Evolutionary conservation across 1,140 invertebrate genomes (phyloP).

Genomic region (Dreissena rostriformis): DNA sequence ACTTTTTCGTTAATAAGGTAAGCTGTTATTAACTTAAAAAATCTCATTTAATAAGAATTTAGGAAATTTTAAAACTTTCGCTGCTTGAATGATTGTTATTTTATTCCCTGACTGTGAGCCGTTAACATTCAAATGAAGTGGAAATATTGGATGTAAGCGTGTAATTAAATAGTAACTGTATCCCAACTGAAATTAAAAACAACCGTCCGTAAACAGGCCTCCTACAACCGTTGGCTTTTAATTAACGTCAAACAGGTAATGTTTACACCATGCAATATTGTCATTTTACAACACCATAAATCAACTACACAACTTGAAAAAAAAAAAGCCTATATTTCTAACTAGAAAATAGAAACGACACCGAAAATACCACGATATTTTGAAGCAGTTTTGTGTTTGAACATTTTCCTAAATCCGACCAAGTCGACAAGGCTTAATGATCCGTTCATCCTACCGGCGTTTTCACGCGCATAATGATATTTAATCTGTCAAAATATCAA

Average conservation of each 20-base stretch:
- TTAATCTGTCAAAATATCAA: background rate
- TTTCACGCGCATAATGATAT: background rate
- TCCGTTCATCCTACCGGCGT: background rate
- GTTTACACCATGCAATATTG: slow-evolving; percentile 5
- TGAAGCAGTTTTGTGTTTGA: background rate
- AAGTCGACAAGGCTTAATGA: background rate
- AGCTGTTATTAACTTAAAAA: no score
- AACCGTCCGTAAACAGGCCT: background rate
- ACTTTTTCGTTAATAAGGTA: no score
- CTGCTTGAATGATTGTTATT: background rate
- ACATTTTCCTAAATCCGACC: background rate
- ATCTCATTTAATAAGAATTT: no score
- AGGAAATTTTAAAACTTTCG: no score
- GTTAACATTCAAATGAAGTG: background rate
- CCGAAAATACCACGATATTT: background rate
- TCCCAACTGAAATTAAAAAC: background rate
- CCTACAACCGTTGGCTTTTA: background rate
- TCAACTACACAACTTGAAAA: background rate
- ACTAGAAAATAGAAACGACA: background rate
- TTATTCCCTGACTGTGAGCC: background rate
- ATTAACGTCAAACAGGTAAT: background rate
- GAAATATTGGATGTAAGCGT: background rate
- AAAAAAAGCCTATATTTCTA: background rate
- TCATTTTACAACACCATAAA: background rate
- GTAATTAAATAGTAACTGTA: slow-evolving; percentile 2